A percentile compares a stretch with the other conserved stretches of the same genome.
Conservation (phyloP, 1,140 invertebrate species). For the Galendromus occidentalis region DNA sequence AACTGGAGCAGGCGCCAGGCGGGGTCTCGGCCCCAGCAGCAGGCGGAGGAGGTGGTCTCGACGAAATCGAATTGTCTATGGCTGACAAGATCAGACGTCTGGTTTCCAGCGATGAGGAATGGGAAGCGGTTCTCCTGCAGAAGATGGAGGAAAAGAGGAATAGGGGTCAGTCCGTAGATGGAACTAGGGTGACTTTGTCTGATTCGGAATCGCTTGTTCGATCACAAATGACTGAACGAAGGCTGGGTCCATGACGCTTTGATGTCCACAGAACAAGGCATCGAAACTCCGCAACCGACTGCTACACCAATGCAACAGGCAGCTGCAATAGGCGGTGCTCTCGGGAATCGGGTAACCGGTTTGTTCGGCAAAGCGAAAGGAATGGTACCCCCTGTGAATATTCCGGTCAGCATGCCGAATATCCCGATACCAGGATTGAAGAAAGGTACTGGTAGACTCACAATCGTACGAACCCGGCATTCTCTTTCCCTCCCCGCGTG, state of each 20-base stretch:
- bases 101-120: slow-evolving; percentile 1
- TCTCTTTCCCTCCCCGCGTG: no score
- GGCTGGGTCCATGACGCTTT: no score
- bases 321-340: neutral
- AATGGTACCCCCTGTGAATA: neutral
- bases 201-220: neutral
- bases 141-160: slow-evolving; percentile 7
- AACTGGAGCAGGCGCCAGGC: neutral
- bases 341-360: neutral
- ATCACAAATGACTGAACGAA: neutral
- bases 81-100: neutral
- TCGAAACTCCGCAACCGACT: neutral
- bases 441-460: neutral
- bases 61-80: slow-evolving; percentile 10
- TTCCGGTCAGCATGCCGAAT: neutral
- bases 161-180: neutral
- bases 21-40: neutral
- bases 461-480: no score
- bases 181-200: neutral
- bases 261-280: neutral
- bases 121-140: slow-evolving; percentile 10
- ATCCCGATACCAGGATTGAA: slow-evolving; percentile 2
- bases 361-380: slow-evolving; percentile 4
- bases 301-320: slow-evolving; percentile 7
- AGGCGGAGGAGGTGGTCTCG: neutral